phyloP scores from a whole-genome alignment of 2,888 invertebrate species.

The Idaea dimidiata region DNA sequence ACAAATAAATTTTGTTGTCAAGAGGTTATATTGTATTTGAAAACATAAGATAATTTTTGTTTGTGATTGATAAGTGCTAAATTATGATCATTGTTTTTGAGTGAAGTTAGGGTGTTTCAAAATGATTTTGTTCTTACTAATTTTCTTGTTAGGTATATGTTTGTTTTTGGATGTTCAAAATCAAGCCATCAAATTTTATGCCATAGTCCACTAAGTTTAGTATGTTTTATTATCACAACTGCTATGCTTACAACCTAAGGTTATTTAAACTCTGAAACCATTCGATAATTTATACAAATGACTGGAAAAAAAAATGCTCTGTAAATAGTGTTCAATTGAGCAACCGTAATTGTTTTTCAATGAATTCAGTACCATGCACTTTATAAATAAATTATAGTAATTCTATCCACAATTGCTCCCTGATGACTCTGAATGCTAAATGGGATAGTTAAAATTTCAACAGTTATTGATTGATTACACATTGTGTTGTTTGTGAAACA shows the following conservation, averaged over 20 bases:
- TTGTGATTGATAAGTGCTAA: not conserved
- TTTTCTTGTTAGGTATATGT: no score
- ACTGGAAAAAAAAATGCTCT: not conserved
- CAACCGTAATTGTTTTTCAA: not conserved
- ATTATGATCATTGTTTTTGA: no score
- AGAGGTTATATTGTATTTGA: not conserved
- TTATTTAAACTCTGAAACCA: no score
- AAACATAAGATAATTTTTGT: not conserved
- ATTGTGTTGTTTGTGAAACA: not conserved
- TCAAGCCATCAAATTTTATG: no score
- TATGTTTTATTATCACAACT: no score
- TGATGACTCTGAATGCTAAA: not conserved
- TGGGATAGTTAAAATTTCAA: not conserved
- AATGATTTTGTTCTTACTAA: no score
- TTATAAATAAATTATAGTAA: not conserved
- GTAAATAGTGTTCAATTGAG: not conserved
- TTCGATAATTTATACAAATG: not conserved
- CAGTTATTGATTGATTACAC: constrained; percentile 4
- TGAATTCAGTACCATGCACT: not conserved
- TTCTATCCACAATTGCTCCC: not conserved
- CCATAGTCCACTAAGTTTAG: no score
- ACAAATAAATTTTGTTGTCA: not conserved
- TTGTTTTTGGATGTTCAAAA: no score
- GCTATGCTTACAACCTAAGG: no score
- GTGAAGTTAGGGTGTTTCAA: no score